A percentile compares a stretch with the other conserved stretches of the same genome.
These are phyloP conservation scores for Pseudochaenichthys georgianus DNA, from an alignment of 2,797 vertebrate species.

Conservation along the genomic window DNA sequence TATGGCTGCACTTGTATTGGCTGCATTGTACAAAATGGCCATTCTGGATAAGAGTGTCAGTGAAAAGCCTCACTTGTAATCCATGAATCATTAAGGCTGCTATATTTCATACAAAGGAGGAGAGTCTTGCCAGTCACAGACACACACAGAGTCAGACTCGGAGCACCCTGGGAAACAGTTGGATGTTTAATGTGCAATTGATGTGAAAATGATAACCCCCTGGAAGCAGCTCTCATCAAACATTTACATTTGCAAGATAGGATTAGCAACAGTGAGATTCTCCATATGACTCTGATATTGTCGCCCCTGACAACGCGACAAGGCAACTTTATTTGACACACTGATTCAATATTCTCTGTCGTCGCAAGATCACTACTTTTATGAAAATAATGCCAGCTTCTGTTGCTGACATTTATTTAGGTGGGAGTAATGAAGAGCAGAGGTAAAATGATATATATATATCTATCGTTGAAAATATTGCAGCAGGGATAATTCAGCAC, in stretches of 20 bases:
- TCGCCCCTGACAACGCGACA: conserved; percentile 13
- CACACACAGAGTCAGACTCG: conserved; percentile 12
- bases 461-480: conserved; percentile 17
- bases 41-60: conserved; percentile 26
- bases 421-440: conserved; percentile 2
- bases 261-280: conserved; percentile 33
- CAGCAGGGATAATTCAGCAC: conserved; percentile 42
- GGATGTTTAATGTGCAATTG: conserved; percentile 56
- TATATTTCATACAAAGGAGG: conserved; percentile 31
- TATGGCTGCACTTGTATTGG: conserved; percentile 29
- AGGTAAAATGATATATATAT: conserved; percentile 1
- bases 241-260: conserved; percentile 56
- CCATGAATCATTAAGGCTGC: conserved; percentile 53
- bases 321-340: conserved; percentile 22
- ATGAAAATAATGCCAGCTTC: conserved; percentile 7
- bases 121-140: conserved; percentile 27
- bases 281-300: conserved; percentile 24
- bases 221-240: conserved; percentile 57
- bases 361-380: conserved; percentile 17
- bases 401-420: conserved; percentile 18
- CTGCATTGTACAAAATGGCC: conserved; percentile 32
- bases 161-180: conserved; percentile 44
- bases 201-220: conserved; percentile 49
- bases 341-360: conserved; percentile 25
- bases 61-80: conserved; percentile 46